Conservation (phyloP, 2,888 invertebrate species). For the Morinoia aosen region DNA sequence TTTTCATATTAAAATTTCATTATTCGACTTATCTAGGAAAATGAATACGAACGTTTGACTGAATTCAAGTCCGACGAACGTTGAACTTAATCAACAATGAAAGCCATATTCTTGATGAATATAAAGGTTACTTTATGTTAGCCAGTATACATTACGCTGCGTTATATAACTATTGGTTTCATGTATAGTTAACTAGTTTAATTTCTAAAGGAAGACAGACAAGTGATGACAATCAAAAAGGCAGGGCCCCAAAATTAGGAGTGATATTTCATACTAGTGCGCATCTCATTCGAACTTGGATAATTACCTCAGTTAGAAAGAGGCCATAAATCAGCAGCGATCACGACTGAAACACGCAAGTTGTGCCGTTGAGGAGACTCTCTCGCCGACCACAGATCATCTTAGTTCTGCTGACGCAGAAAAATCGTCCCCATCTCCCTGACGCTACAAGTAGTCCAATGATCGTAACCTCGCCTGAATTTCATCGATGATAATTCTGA, state of each 20-base stretch:
- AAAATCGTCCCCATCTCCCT: not conserved
- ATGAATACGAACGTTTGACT: too few species aligned
- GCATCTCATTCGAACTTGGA: conserved; percentile 45
- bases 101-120: too few species aligned
- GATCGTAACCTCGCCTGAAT: not conserved
- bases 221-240: not conserved
- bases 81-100: too few species aligned
- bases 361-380: not conserved
- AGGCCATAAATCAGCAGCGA: not conserved
- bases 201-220: not conserved
- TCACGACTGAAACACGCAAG: conserved; percentile 6
- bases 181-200: not conserved
- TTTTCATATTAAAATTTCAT: too few species aligned
- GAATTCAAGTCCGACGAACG: too few species aligned
- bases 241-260: not conserved
- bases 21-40: too few species aligned
- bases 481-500: not conserved
- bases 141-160: too few species aligned
- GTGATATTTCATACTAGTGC: not conserved
- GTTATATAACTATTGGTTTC: not conserved
- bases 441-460: not conserved
- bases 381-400: conserved; percentile 2
- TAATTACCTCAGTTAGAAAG: conserved; percentile 22
- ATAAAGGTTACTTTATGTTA: too few species aligned
- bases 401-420: conserved; percentile 10